Evolutionary conservation across 2,797 vertebrate species (phyloP).

Genomic region (Liasis olivaceus): DNA sequence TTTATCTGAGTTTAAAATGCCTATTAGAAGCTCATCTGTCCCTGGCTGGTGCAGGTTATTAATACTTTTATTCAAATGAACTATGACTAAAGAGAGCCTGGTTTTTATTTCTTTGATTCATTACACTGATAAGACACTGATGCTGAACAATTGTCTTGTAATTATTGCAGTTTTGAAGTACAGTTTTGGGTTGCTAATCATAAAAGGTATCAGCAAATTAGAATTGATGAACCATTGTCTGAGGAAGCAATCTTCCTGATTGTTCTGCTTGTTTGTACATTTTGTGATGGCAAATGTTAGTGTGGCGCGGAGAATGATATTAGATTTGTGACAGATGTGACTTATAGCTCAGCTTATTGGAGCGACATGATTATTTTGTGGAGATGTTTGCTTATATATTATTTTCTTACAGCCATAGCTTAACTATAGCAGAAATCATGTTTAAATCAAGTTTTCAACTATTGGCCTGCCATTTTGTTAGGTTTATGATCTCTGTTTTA

Average conservation of each 20-base stretch:
- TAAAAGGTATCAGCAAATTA: conserved; percentile 7
- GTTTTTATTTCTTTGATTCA: conserved; percentile 32
- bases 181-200: conserved; percentile 16
- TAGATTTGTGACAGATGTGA: conserved; percentile 22
- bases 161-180: conserved; percentile 20
- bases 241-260: not conserved
- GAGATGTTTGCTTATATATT: conserved; percentile 18
- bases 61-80: conserved; percentile 33
- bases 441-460: not conserved
- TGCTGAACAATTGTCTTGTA: conserved; percentile 27
- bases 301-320: not conserved
- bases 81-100: conserved; percentile 9
- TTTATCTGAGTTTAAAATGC: conserved; percentile 2
- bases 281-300: not conserved
- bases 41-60: conserved; percentile 15
- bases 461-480: not conserved
- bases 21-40: conserved; percentile 16
- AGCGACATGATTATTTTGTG: conserved; percentile 10
- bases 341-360: conserved; percentile 11
- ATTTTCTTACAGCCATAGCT: conserved; percentile 5
- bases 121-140: conserved; percentile 8
- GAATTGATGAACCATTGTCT: conserved; percentile 36
- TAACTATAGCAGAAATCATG: not conserved
- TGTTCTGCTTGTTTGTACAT: conserved; percentile 21
- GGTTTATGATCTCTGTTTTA: not conserved